Base-by-base conservation (phyloP, 2,888 invertebrate species). In the Ormyrus rosae region DNA sequence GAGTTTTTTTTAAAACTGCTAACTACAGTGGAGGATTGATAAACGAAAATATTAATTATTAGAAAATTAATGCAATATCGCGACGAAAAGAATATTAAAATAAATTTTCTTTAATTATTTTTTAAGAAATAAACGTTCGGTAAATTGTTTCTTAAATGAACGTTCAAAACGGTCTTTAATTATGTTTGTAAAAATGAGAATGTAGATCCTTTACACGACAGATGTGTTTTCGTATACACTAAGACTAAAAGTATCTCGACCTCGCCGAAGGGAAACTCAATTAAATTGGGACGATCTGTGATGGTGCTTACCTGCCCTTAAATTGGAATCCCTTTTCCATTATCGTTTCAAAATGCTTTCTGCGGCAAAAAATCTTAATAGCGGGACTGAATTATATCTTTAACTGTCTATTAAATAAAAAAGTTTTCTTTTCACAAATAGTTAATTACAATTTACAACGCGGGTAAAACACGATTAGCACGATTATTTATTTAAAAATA, bases 241-340 rank as follows among this genome's bases (percentile, higher is more conserved):
- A 79, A 70, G 46, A 58, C 69, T 70, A 70, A 80, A 48, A 67
- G 64, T 71, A 67, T 69, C 70, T 65, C 63, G 81, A 75, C 78
- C 78, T 78, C 78, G 78, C 81, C 81, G 74, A 74, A 70, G 78
- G 78, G 74, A 78, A 68, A 74, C 78, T 74, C 71, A 70, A 81
- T 81, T 81, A 78, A 78, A 74, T 81, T 81, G 64, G 70, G 70
- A 70, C 69, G 69, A 70, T 65, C 67, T 55, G n/a, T n/a, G n/a
- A 50, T 63, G 61, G 71, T 75, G 80, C 70, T 65, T 76, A 67
- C 75, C 80, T 70, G 78, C 74, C 71, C 65, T 77, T 78, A 78
- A 78, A 81, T 78, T 78, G 63, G 74, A 71, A 74, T 74, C 69
- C 73, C 65, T 78, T 81, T 78, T 74, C 63, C 73, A 74, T 81